Evolutionary conservation across 2,797 vertebrate species (phyloP), one percentile per base, ranked within the genome.

Genomic region (Lutjanus campechanus): DNA sequence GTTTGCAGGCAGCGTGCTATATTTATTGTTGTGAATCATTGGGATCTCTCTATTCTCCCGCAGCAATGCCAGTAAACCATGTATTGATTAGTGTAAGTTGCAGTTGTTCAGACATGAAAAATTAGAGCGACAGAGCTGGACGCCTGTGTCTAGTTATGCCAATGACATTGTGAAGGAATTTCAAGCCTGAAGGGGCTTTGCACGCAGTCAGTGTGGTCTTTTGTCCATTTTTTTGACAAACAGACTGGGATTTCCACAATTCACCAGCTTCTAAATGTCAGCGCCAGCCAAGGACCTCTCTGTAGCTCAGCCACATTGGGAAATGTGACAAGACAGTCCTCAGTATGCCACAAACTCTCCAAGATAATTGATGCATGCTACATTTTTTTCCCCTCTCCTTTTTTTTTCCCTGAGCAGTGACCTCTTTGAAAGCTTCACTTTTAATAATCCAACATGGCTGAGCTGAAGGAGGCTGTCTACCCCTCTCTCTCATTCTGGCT

Each of bases 211-310:
- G 80, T 73, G 80, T 89, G 89, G 88, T 88, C 83, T 91, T 93
- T 92, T 94, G 88, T 92, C 89, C 86, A 76, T 84, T 88, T 85
- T 79, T 81, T 87, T 84, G 86, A 90, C 81, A 91, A 89, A 88
- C 85, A 88, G 76, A 77, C 81, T 81, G 82, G 85, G 87, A 91
- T 93, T 92, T 90, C 81, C 84, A 92, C 93, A 93, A 89, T 87
- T 89, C 91, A 90, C 88, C 85, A 92, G 91, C 91, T 92, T 95
- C 91, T 93, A 94, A 94, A 95, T 95, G 93, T 95, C 94, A 95
- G 85, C 84, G 65, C 53, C 87, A 92, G 91, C 87, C 83, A 82
- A 91, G 89, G 87, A 90, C 87, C 86, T 87, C 91, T 87, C 82
- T 87, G 87, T 89, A 71, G 85, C 82, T 87, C 85, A 85, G 88